A percentile compares a stretch with the other conserved stretches of the same genome.
These are phyloP conservation scores for Craniophora ligustri DNA, from an alignment of 2,888 invertebrate species.

Conservation along the genomic window DNA sequence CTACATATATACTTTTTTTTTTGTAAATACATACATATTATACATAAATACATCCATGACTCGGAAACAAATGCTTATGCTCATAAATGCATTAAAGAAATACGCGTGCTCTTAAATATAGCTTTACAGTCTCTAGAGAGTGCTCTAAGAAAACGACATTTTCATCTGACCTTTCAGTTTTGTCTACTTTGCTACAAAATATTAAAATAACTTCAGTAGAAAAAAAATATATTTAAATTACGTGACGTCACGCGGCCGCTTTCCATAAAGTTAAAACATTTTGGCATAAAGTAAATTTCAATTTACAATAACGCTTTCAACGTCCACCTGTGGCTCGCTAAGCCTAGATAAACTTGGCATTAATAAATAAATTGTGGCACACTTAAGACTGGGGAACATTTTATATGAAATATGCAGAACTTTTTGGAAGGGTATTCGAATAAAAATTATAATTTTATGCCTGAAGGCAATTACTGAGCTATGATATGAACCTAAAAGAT, in stretches of 20 bases:
- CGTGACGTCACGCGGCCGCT: slow-evolving; percentile 9
- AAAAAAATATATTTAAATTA: neutral
- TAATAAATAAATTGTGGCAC: slow-evolving; percentile 37
- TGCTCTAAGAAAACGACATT: too few relatives aligned
- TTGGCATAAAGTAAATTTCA: slow-evolving; percentile 33
- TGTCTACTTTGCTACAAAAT: too few relatives aligned
- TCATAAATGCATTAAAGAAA: too few relatives aligned
- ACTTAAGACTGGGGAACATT: slow-evolving; percentile 32
- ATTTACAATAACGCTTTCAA: slow-evolving; percentile 39
- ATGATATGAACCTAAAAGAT: too few relatives aligned
- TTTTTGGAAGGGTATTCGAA: slow-evolving; percentile 42
- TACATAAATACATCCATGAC: too few relatives aligned
- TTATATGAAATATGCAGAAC: slow-evolving; percentile 44
- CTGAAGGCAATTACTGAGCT: slow-evolving; percentile 8
- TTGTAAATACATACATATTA: too few relatives aligned
- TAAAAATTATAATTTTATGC: slow-evolving; percentile 31
- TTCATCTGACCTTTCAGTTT: too few relatives aligned
- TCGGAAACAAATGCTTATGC: too few relatives aligned
- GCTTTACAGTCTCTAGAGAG: too few relatives aligned
- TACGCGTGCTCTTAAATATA: too few relatives aligned
- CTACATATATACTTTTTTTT: too few relatives aligned
- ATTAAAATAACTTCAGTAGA: too few relatives aligned
- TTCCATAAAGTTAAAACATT: slow-evolving; percentile 16
- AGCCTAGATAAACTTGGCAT: slow-evolving; percentile 24
- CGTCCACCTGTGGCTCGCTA: slow-evolving; percentile 43